Evolutionary conservation across 2,113 vertebrate genomes (phyloP).

Genomic region (Meriones unguiculatus): DNA sequence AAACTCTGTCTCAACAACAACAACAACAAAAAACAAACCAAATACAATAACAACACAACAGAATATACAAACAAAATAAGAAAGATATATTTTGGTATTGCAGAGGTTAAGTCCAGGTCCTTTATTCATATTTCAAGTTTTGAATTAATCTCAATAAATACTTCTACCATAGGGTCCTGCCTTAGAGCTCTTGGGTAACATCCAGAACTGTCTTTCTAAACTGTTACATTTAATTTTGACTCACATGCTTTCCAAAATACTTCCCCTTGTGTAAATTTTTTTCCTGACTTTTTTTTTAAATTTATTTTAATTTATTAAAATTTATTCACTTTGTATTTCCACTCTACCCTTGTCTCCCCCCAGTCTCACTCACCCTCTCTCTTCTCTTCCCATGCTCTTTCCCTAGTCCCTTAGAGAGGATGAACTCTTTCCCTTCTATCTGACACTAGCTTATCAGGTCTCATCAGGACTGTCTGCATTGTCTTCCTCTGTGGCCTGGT

Average conservation of each 20-base stretch:
- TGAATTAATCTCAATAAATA: background rate
- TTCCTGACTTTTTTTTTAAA: no score
- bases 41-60: background rate
- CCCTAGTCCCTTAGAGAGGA: no score
- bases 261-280: background rate
- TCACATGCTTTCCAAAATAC: background rate
- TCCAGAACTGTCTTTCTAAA: background rate
- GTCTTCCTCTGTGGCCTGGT: no score
- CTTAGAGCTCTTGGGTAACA: background rate
- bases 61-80: background rate
- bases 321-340: no score
- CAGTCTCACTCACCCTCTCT: no score
- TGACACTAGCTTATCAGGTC: no score
- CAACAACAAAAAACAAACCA: background rate
- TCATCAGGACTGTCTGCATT: no score
- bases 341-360: no score
- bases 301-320: no score
- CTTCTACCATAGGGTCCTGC: background rate
- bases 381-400: no score
- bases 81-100: background rate
- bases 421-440: no score
- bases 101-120: background rate
- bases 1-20: background rate
- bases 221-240: conserved; percentile 1
- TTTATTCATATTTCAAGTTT: background rate